A percentile compares a stretch with the other conserved stretches of the same genome.
Conservation (phyloP, 2,888 invertebrate species). For the Drosophila bunnanda region DNA sequence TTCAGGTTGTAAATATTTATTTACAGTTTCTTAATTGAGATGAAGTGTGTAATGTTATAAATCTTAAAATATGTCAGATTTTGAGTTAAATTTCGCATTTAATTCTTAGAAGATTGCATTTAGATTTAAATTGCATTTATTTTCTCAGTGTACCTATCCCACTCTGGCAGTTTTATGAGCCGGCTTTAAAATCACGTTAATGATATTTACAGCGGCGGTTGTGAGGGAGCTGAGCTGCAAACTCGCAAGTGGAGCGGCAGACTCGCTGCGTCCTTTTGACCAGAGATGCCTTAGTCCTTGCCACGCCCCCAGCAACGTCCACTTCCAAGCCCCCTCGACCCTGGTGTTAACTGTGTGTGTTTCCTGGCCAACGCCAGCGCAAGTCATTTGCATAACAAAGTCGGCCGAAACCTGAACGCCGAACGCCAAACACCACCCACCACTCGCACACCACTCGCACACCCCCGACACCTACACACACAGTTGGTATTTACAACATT, state of each 20-base stretch:
- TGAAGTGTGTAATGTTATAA: background rate
- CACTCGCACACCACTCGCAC: background rate
- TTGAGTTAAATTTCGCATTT: background rate
- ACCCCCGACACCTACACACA: slow-evolving; percentile 18
- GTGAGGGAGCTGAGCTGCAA: slow-evolving; percentile 50
- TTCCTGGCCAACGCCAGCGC: slow-evolving; percentile 53
- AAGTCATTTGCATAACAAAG: slow-evolving; percentile 79
- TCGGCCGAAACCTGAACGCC: slow-evolving; percentile 32
- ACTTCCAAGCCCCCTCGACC: slow-evolving; percentile 33
- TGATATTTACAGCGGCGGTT: slow-evolving; percentile 72
- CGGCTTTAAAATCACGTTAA: slow-evolving; percentile 79
- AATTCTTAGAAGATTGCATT: background rate
- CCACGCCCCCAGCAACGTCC: slow-evolving; percentile 37
- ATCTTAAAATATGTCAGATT: background rate
- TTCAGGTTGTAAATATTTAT: background rate
- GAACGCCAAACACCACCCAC: slow-evolving; percentile 2
- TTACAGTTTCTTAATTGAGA: too few species aligned
- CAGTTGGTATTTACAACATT: slow-evolving; percentile 73
- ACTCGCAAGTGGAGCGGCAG: slow-evolving; percentile 59
- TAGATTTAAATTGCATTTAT: too few species aligned
- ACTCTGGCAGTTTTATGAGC: slow-evolving; percentile 71
- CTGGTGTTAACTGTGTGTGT: slow-evolving; percentile 74
- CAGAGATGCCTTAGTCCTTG: slow-evolving; percentile 32
- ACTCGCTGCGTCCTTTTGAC: slow-evolving; percentile 32
- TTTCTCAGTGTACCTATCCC: slow-evolving; percentile 17